Conservation (phyloP, 1,140 invertebrate genomes). For the Teleogryllus occipitalis region DNA sequence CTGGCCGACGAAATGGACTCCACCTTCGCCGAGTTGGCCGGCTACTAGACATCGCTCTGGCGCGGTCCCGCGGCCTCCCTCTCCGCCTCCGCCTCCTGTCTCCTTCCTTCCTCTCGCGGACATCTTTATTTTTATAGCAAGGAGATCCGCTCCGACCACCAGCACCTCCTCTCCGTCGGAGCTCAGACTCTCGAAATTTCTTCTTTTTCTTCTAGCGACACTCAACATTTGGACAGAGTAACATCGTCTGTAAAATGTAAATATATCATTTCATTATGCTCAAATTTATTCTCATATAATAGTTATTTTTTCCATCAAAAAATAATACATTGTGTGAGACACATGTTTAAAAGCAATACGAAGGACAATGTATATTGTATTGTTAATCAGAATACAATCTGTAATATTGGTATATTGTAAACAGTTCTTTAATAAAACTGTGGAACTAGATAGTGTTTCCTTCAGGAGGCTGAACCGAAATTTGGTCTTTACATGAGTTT, state of each 20-base stretch:
- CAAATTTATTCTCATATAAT: not conserved
- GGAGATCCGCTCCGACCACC: too few species aligned
- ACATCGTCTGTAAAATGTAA: not conserved
- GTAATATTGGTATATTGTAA: not conserved
- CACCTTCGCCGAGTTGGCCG: constrained; percentile 91
- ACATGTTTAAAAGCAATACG: not conserved
- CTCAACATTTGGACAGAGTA: not conserved
- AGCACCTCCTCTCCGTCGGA: too few species aligned
- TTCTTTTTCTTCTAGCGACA: not conserved
- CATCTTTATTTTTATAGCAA: too few species aligned
- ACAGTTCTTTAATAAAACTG: not conserved
- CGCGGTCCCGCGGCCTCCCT: not conserved
- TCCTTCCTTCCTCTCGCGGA: not conserved
- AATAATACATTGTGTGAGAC: not conserved
- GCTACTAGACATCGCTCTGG: constrained; percentile 42
- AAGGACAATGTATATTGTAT: not conserved
- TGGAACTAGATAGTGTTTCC: not conserved
- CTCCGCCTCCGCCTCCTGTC: not conserved
- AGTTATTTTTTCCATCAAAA: not conserved
- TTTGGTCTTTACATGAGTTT: too few species aligned
- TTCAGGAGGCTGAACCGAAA: not conserved
- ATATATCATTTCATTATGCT: not conserved
- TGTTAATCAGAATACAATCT: not conserved
- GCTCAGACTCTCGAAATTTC: too few species aligned
- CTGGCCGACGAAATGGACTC: constrained; percentile 94